phyloP scores from a whole-genome alignment of 2,797 vertebrate species.

The Morus bassanus region DNA sequence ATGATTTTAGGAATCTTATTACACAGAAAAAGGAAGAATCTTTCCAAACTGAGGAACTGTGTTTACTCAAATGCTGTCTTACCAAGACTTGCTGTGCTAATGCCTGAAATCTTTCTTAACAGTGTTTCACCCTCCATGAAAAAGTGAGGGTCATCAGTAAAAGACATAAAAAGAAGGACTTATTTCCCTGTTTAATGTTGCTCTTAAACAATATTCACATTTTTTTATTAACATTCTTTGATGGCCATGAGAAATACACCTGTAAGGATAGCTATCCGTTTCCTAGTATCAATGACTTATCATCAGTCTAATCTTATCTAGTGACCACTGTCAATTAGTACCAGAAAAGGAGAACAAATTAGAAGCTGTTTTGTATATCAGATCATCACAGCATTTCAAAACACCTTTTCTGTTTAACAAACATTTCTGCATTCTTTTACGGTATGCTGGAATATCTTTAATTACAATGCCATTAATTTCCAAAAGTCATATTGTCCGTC shows the following conservation, averaged over 20 bases:
- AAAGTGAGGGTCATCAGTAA: neutral
- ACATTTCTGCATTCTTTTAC: neutral
- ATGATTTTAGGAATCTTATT: neutral
- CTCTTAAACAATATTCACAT: neutral
- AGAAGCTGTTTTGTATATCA: conserved; percentile 21
- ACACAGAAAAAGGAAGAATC: neutral
- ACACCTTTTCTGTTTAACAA: conserved; percentile 30
- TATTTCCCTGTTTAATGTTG: neutral
- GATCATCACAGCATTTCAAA: conserved; percentile 17
- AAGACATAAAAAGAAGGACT: neutral
- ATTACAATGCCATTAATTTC: conserved; percentile 7
- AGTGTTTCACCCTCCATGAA: neutral
- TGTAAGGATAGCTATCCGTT: neutral
- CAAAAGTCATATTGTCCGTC: conserved; percentile 19
- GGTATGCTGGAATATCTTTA: neutral
- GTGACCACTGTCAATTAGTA: conserved; percentile 18
- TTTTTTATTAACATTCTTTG: neutral
- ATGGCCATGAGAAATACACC: neutral
- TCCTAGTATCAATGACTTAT: neutral
- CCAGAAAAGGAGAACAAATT: conserved; percentile 13
- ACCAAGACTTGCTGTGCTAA: neutral
- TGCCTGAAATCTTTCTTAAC: neutral
- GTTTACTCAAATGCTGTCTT: conserved; percentile 37
- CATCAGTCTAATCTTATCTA: neutral
- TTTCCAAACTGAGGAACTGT: neutral